Percentiles rank a stretch among this genome's conserved stretches.
phyloP scores from a whole-genome alignment of 2,113 vertebrate species.

The Alethe diademata region DNA sequence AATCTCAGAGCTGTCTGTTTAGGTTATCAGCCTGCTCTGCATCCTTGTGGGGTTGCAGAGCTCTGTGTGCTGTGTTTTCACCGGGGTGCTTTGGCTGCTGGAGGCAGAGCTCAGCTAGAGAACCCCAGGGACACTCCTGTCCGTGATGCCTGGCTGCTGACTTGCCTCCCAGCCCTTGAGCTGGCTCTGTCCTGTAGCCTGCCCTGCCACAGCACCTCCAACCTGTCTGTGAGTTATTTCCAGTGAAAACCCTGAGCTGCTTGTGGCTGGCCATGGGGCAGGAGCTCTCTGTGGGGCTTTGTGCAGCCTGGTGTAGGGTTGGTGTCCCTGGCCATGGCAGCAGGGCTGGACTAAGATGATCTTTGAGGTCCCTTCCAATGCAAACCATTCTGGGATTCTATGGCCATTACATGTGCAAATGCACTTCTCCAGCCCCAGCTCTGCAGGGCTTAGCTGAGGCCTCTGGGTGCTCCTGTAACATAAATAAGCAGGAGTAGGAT shows the following conservation, averaged over 20 bases:
- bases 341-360: neutral
- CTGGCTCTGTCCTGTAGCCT: neutral
- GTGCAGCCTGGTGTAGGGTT: neutral
- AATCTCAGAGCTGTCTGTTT: neutral
- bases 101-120: neutral
- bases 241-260: neutral
- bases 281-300: neutral
- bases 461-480: neutral
- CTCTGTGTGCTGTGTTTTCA: fast-evolving
- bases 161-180: neutral
- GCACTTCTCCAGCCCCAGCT: neutral
- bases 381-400: neutral
- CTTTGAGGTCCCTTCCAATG: neutral
- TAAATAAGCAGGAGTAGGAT: slow-evolving; percentile 33
- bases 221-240: neutral
- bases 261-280: neutral
- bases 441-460: neutral
- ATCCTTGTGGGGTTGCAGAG: neutral
- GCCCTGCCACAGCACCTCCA: neutral
- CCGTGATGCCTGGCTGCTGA: fast-evolving
- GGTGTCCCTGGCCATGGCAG: neutral
- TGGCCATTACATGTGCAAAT: neutral
- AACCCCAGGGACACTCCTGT: neutral
- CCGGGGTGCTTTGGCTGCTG: neutral
- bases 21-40: neutral